A percentile compares a stretch with the other conserved stretches of the same genome.
Conservation (phyloP, 1,140 invertebrate species). For the Cotesia vestalis region DNA sequence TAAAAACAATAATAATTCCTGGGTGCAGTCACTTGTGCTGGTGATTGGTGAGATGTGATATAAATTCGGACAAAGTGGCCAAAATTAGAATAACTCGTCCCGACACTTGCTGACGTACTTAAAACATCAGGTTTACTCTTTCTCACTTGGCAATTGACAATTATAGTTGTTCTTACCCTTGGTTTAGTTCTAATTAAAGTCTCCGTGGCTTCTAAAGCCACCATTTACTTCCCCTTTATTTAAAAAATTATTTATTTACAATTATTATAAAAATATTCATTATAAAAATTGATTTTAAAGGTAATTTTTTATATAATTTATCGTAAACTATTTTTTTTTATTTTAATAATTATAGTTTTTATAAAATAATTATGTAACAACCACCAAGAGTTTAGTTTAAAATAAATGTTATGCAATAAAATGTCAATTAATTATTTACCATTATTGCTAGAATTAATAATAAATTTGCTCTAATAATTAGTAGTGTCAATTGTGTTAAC, state of each 20-base stretch:
- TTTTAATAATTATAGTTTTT: no score
- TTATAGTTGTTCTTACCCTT: slow-evolving; percentile 46
- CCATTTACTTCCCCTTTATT: slow-evolving; percentile 32
- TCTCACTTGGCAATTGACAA: slow-evolving; percentile 41
- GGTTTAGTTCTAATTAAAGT: slow-evolving; percentile 50
- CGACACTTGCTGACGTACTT: slow-evolving; percentile 34
- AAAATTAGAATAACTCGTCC: slow-evolving; percentile 36
- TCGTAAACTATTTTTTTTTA: no score
- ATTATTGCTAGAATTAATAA: no score
- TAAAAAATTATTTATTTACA: no score
- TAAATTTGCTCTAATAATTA: no score
- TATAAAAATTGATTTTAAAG: not conserved
- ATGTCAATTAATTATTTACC: no score
- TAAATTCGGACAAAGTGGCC: slow-evolving; percentile 29
- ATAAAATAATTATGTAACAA: no score
- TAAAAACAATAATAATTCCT: no score
- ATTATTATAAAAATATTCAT: not conserved
- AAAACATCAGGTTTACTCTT: slow-evolving; percentile 14
- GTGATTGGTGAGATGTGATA: slow-evolving; percentile 24
- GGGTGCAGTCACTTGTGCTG: not conserved
- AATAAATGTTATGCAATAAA: no score
- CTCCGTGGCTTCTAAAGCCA: slow-evolving; percentile 24
- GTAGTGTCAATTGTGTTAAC: no score
- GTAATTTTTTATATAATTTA: no score
- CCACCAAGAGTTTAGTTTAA: no score